Conservation (phyloP, 2,113 vertebrate genomes). For the Zingel zingel region DNA sequence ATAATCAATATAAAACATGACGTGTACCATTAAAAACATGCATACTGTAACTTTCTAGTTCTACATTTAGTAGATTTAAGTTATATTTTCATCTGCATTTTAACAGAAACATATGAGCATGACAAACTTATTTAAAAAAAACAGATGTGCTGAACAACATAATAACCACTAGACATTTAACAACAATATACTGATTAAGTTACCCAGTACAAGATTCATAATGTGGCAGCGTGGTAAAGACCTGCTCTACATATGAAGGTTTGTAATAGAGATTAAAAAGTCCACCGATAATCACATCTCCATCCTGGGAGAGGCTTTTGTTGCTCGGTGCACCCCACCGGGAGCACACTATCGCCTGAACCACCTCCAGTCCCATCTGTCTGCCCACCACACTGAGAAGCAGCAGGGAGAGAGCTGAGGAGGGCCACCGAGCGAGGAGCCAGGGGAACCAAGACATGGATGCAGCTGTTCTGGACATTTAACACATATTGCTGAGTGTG, state of each 20-base stretch:
- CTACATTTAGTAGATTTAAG: background rate
- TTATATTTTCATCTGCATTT: background rate
- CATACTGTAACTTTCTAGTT: no score
- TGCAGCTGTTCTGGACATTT: constrained; percentile 30
- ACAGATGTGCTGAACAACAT: background rate
- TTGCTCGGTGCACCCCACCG: constrained; percentile 32
- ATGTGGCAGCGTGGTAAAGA: constrained; percentile 60
- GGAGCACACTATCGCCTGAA: constrained; percentile 50
- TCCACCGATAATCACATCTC: constrained; percentile 79
- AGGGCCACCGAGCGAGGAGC: constrained; percentile 26
- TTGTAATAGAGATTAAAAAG: constrained; percentile 72
- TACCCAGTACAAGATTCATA: constrained; percentile 71
- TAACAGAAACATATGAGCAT: background rate
- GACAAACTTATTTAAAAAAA: background rate
- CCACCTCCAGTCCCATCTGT: constrained; percentile 10
- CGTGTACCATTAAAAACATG: no score
- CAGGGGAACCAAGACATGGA: constrained; percentile 34
- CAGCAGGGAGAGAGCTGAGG: constrained; percentile 30
- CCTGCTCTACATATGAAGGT: constrained; percentile 46
- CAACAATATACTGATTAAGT: background rate
- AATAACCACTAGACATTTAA: background rate
- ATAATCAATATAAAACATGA: no score
- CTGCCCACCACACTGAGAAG: constrained; percentile 25
- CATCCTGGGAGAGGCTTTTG: constrained; percentile 70
- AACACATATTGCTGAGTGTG: no score